These are phyloP conservation scores for Sinelater perroti DNA, from an alignment of 2,888 invertebrate genomes.

Conservation along the genomic window DNA sequence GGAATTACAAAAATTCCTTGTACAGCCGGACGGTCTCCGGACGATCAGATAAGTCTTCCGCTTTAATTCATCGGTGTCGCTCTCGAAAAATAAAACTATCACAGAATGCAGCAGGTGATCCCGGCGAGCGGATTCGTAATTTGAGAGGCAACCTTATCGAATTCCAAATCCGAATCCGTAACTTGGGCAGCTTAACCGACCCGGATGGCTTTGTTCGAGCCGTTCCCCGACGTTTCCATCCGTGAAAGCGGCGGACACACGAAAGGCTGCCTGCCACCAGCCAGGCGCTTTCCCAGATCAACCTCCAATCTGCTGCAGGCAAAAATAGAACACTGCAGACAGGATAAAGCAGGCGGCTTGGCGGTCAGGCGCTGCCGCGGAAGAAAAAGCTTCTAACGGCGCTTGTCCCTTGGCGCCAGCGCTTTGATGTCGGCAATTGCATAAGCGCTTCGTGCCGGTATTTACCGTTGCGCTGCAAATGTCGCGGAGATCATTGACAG, in stretches of 20 bases:
- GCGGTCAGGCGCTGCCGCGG: neutral
- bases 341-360: conserved; percentile 5
- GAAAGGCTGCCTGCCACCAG: neutral
- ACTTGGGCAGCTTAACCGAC: neutral
- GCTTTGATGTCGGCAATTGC: neutral
- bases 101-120: neutral
- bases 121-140: neutral
- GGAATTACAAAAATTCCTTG: neutral
- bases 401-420: conserved; percentile 2
- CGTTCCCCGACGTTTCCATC: neutral
- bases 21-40: neutral
- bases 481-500: conserved; percentile 7
- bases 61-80: neutral
- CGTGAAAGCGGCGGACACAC: neutral
- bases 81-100: neutral
- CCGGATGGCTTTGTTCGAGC: neutral
- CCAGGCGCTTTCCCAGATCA: neutral
- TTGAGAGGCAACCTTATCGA: neutral
- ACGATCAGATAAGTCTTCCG: neutral
- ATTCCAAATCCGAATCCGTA: neutral
- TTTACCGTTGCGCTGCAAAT: neutral
- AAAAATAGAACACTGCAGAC: too few species aligned
- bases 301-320: too few species aligned
- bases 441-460: neutral
- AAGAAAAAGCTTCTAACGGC: conserved; percentile 2